A percentile compares a stretch with the other conserved stretches of the same genome.
Evolutionary conservation across 35 echinoderm and acorn worm genomes (phyloP).

Genomic region (Anneissia japonica): DNA sequence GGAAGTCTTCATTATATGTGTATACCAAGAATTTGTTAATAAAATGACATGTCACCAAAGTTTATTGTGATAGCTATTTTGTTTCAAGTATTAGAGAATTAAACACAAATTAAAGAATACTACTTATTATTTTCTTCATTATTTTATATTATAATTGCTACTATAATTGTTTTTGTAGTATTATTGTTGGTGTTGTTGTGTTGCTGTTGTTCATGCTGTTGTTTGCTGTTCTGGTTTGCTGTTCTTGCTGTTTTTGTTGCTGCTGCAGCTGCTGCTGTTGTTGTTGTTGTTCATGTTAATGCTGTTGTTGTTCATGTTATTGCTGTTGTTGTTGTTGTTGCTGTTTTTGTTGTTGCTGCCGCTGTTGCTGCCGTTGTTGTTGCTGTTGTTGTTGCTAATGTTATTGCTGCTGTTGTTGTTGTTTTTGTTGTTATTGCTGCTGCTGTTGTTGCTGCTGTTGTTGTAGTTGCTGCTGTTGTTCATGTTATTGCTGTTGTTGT

Average conservation of each 20-base stretch:
- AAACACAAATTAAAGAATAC: too few species aligned
- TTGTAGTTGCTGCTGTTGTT: background rate
- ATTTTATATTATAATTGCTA: too few species aligned
- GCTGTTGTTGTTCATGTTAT: background rate
- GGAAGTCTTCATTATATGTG: too few species aligned
- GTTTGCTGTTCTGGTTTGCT: too few species aligned
- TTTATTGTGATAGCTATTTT: too few species aligned
- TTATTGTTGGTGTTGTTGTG: too few species aligned
- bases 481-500: background rate
- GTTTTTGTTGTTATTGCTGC: background rate
- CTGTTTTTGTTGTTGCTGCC: background rate
- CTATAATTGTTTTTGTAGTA: too few species aligned
- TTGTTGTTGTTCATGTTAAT: background rate
- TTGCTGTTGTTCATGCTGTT: too few species aligned
- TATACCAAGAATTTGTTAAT: too few species aligned
- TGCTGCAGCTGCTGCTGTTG: background rate
- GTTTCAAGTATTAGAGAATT: too few species aligned
- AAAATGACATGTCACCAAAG: too few species aligned
- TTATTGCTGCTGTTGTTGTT: background rate
- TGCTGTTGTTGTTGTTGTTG: background rate
- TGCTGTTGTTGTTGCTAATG: background rate
- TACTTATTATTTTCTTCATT: too few species aligned
- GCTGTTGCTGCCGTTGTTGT: background rate
- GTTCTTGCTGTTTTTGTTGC: background rate
- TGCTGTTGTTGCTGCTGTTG: slow-evolving; percentile 3